phyloP scores from a whole-genome alignment of 2,113 vertebrate species.

The Oryzias celebensis region DNA sequence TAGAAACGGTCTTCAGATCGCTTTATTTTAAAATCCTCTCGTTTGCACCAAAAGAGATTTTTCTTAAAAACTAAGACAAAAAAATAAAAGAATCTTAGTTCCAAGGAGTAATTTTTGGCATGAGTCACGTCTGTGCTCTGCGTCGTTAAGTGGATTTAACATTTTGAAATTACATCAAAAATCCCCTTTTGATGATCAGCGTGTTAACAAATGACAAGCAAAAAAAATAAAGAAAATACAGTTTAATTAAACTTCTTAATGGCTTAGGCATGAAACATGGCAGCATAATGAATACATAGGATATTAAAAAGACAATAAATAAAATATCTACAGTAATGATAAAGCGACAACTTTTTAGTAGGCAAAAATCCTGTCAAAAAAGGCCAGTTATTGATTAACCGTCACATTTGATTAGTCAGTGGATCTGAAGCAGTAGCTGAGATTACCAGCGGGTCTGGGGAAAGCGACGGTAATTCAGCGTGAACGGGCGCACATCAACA shows the following conservation, averaged over 20 bases:
- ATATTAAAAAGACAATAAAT: conserved; percentile 79
- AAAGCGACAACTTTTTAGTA: conserved; percentile 64
- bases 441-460: conserved; percentile 10
- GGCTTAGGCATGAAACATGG: conserved; percentile 76
- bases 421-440: conserved; percentile 19
- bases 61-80: no score
- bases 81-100: no score
- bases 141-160: no score
- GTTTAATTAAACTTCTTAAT: conserved; percentile 80
- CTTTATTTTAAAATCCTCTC: no score
- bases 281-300: conserved; percentile 69
- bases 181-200: no score
- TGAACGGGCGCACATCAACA: conserved; percentile 8
- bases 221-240: conserved; percentile 74
- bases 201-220: conserved; percentile 35
- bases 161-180: no score
- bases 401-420: conserved; percentile 16
- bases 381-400: conserved; percentile 43
- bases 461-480: conserved; percentile 9
- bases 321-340: conserved; percentile 72
- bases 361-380: conserved; percentile 50
- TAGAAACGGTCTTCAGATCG: no score
- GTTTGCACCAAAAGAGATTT: no score
- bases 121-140: no score
- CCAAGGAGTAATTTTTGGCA: no score